Base-by-base conservation (phyloP, 2,113 vertebrate species). In the Nerophis ophidion region DNA sequence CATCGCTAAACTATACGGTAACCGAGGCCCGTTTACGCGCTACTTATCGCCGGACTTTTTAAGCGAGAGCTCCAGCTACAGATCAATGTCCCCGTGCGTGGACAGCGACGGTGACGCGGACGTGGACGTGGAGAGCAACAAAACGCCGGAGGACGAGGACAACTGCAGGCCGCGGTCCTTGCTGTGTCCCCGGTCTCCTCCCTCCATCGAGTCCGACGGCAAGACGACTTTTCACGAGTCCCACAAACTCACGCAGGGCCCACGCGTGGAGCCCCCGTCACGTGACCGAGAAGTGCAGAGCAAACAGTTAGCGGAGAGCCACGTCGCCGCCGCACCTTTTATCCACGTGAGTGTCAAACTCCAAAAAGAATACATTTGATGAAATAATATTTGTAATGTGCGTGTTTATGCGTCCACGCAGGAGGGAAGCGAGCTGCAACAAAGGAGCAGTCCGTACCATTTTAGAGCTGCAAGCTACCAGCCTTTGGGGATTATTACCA, bases 1-100 rank as follows among this genome's bases (percentile, higher is more conserved):
- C 71, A 95, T 98, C 61, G 94, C 94, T 53, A 97, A 97, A 70
- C 90, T 98, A 45, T 98, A 98, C 57, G 93, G 93, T 4, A 95
- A 88, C 82, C 67, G 93, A 13, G 90, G 91, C 34, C 84, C 89
- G 1, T 94, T 90, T 48, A 76, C 84, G 3, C 90, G 66, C 72
- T 96, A 96, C 60, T 73, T 93, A 46, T 96, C 94, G 2, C 94
- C 94, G 14, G 95, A 97, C 79, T 93, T 95, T 61, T 86, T 97
- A 70, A 98, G 95, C 50, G 94, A 97, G 72, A 96, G 93, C 69
- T 97, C 94, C 5, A 96, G 94, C 79, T 98, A 95, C 80, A 89
- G 92, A n/a, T 96, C 94, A 0, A 83, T 87, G 63, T 96, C 94
- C 13, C 95, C 95, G 2, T 94, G 93, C 60, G 92, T 90, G 70